Percentiles rank a stretch among this genome's conserved stretches.
Evolutionary conservation across 2,888 invertebrate genomes (phyloP).

Genomic region (Lasioglossum morio): DNA sequence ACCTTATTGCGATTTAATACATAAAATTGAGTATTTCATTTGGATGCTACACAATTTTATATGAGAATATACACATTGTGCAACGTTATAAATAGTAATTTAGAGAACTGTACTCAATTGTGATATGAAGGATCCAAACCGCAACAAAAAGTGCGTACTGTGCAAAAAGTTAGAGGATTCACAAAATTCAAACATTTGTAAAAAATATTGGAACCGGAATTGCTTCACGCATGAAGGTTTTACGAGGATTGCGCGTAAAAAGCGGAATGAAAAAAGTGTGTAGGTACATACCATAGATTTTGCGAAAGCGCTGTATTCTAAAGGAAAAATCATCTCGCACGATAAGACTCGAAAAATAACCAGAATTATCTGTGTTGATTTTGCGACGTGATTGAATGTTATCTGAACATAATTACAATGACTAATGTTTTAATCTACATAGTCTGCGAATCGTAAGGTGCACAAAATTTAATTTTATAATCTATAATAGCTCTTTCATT

Average conservation of each 20-base stretch:
- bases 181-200: background rate
- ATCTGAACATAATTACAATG: background rate
- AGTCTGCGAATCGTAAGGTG: too few species aligned
- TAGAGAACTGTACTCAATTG: background rate
- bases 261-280: background rate
- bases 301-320: background rate
- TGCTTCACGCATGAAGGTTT: background rate
- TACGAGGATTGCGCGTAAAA: background rate
- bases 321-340: background rate
- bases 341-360: background rate
- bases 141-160: background rate
- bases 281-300: background rate
- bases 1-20: background rate
- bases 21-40: background rate
- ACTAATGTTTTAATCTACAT: background rate
- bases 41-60: background rate
- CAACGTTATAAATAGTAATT: background rate
- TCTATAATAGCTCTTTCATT: too few species aligned
- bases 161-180: background rate
- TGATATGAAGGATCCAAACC: background rate
- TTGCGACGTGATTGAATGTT: background rate
- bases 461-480: too few species aligned
- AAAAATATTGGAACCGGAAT: conserved; percentile 2
- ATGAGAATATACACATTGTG: background rate
- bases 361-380: background rate